Base-by-base conservation (phyloP, 2,113 vertebrate species). In the Dicrurus megarhynchus region DNA sequence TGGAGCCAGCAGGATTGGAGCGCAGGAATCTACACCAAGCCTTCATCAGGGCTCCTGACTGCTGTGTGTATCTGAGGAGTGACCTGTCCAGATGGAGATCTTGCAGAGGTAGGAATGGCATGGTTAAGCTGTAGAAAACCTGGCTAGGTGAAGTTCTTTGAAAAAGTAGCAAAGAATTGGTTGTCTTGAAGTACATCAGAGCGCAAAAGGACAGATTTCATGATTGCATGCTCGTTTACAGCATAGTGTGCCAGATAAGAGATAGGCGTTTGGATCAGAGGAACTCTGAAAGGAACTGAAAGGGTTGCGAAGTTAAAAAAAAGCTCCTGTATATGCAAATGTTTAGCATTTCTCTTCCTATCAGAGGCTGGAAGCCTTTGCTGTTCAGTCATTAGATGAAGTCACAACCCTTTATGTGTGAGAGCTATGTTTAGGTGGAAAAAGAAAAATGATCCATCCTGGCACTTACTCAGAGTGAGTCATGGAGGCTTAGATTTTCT, bases 361-460 rank as follows among this genome's bases (percentile, higher is more conserved):
- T 50, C 39, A 82, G 70, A 60, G 41, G 55, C 90, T 91, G 59
- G 47, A 87, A 70, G 44, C 47, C 57, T 90, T 81, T 92, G 49
- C 60, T 85, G 37, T 57, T 81, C 71, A 61, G 42, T 92, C 59
- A 81, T 92, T 89, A 92, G 80, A 74, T 84, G 71, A 94, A 90
- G 86, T 83, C 89, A 92, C 35, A 71, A 30, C 30, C 16, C 22
- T 83, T 76, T 74, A 26, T 53, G 28, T 77, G 52, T 64, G 88
- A 80, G n/a, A 47, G 16, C 89, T 94, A 60, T 90, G 52, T 91
- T 92, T 94, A 89, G 80, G 63, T 79, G 41, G 41, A 44, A 70
- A 68, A 28, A 88, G 61, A 60, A 88, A 91, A 94, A 52, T 28
- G 20, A 90, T 79, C 87, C 33, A 56, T 82, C 28, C 78, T 94